Evolutionary conservation across 2,888 invertebrate species (phyloP), one percentile per base, ranked within the genome.

Genomic region (Lycocerus yunnanus): DNA sequence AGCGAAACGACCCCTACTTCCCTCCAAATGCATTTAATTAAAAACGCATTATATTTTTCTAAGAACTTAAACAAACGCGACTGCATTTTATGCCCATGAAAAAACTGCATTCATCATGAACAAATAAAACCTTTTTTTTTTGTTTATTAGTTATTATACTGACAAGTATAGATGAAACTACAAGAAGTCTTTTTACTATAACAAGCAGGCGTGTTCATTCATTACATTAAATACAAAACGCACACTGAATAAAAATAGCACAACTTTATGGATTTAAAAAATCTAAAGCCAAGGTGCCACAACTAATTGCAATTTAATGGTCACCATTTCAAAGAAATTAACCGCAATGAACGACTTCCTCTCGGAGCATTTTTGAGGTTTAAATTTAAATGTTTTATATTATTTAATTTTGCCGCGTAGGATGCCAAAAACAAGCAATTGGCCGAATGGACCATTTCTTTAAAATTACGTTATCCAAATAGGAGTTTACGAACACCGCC

Each of bases 201-300:
- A 72, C 60, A 18, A 72, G 60, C 27, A 67, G 66, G 24, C 75
- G 69, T 66, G 58, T 72, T 75, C 71, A 76, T 15, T 65, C 71
- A 71, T n/a, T 20, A 58, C 15, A 69, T 43, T 43, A 43, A 43
- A 43, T n/a, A 43, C 43, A 43, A 43, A 43, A n/a, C 43, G 43
- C 43, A 43, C 6, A n/a, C n/a, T n/a, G 43, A 43, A 43, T 43
- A 43, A 43, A 43, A 43, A 43, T 43, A 43, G 43, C 43, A n/a
- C 43, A n/a, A n/a, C n/a, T 43, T 27, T 43, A 8, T 43, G n/a
- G 0, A 43, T 6, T 43, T 43, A 43, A 43, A 43, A 43, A 43
- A 43, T 43, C 5, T n/a, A n/a, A 43, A 43, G 43, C 43, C 5
- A 43, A 43, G 43, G 43, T 43, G 43, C 43, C 43, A 43, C n/a